Evolutionary conservation across 2,113 vertebrate species (phyloP).

Genomic region (Dasyprocta punctata): DNA sequence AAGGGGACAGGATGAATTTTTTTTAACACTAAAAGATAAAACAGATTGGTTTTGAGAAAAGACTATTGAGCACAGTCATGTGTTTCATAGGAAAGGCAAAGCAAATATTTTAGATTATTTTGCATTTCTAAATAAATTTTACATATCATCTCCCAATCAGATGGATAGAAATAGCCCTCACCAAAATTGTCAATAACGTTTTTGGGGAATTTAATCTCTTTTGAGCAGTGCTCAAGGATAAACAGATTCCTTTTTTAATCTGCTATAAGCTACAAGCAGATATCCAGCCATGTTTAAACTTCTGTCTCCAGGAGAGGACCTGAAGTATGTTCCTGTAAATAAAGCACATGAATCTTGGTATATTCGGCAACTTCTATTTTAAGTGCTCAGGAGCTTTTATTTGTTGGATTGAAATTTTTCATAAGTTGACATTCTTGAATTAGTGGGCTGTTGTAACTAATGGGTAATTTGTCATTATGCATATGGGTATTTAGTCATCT

Average conservation of each 20-base stretch:
- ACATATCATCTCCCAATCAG: not conserved
- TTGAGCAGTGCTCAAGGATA: not conserved
- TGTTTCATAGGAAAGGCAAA: not conserved
- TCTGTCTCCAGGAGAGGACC: constrained; percentile 7
- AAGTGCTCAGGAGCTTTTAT: not conserved
- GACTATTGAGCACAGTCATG: not conserved
- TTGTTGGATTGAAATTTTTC: constrained; percentile 55
- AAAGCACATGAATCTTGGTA: not conserved
- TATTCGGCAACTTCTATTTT: constrained; percentile 20
- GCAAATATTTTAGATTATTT: not conserved
- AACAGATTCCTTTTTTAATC: not conserved
- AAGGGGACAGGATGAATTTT: not conserved
- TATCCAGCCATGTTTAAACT: constrained; percentile 12
- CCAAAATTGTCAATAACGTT: constrained; percentile 43
- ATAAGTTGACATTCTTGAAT: constrained; percentile 54
- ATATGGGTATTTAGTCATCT: constrained; percentile 37
- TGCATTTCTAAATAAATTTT: not conserved
- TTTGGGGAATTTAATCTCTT: constrained; percentile 18
- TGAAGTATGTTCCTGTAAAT: constrained; percentile 6
- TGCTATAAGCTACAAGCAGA: not conserved
- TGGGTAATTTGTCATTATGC: constrained; percentile 31
- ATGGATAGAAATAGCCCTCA: not conserved
- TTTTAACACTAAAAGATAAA: not conserved
- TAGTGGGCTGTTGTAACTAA: constrained; percentile 42
- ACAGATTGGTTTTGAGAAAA: constrained; percentile 26